Conservation (phyloP, 2,113 vertebrate genomes). For the Cercocebus atys region DNA sequence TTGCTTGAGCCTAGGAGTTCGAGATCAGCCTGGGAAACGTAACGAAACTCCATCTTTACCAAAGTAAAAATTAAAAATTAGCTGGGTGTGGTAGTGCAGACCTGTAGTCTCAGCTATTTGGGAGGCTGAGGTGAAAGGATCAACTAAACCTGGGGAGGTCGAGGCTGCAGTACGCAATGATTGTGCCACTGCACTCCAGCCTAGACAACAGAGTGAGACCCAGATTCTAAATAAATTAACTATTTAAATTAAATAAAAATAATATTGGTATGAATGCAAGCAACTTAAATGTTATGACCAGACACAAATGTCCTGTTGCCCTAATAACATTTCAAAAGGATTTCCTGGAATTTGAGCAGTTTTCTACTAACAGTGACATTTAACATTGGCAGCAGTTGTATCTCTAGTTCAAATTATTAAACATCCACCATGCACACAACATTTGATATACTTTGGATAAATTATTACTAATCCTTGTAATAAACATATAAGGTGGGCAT, state of each 20-base stretch:
- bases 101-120: too few relatives aligned
- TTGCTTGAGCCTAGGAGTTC: too few relatives aligned
- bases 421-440: not conserved
- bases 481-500: not conserved
- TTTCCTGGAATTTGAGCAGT: not conserved
- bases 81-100: too few relatives aligned
- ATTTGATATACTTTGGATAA: not conserved
- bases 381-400: not conserved
- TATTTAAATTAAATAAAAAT: not conserved
- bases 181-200: too few relatives aligned
- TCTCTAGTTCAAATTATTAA: not conserved
- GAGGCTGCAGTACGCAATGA: too few relatives aligned
- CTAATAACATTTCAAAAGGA: not conserved
- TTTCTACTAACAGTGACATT: not conserved
- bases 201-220: too few relatives aligned
- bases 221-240: too few relatives aligned
- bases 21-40: too few relatives aligned
- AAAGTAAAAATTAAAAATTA: too few relatives aligned
- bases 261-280: not conserved
- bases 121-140: too few relatives aligned
- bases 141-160: too few relatives aligned
- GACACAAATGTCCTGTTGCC: not conserved
- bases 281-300: not conserved
- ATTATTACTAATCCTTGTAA: not conserved
- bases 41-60: too few relatives aligned